Evolutionary conservation across 2,888 invertebrate species (phyloP), one percentile per base, ranked within the genome.

Genomic region (Eulithis prunata): DNA sequence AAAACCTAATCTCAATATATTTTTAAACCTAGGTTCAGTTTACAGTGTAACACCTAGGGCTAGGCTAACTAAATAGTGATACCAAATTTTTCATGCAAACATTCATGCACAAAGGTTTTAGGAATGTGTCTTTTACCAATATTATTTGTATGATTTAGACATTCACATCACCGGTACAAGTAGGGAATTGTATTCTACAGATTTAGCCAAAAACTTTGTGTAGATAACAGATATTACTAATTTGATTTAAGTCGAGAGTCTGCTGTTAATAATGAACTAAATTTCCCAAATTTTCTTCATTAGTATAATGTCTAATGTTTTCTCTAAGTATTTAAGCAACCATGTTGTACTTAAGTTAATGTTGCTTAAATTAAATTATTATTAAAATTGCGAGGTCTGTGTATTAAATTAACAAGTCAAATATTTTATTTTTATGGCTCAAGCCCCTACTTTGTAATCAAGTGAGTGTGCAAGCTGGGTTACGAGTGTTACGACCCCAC

Each of bases 251-350:
- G 32, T 0, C 49, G 32, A 45, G 14, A 57, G 53, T 47, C 66
- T 47, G 49, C 46, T 58, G 54, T 8, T 21, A 41, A 45, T 41
- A 62, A 59, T 59, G 46, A 59, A 67, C 51, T 41, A 47, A 49
- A 62, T 66, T 56, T 41, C 21, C 32, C 6, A 47, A 67, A 63
- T 56, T 62, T 59, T 66, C 66, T 46, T 63, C 32, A 67, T 60
- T 67, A 63, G 36, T 43, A 13, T 55, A 62, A 62, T 66, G 56
- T 60, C 45, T 53, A 41, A 43, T 63, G 57, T 45, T 60, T 49
- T 56, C 38, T n/a, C 41, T 61, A 41, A 14, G 43, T 57, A 68
- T 61, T 58, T 46, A 57, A 67, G 58, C 61, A 57, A 68, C 54
- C 38, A 57, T 58, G 49, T 55, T 57, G 41, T 61, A 57, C 21